A percentile compares a stretch with the other conserved stretches of the same genome.
phyloP scores from a whole-genome alignment of 2,888 invertebrate genomes.

The Diplazon laetatorius region DNA sequence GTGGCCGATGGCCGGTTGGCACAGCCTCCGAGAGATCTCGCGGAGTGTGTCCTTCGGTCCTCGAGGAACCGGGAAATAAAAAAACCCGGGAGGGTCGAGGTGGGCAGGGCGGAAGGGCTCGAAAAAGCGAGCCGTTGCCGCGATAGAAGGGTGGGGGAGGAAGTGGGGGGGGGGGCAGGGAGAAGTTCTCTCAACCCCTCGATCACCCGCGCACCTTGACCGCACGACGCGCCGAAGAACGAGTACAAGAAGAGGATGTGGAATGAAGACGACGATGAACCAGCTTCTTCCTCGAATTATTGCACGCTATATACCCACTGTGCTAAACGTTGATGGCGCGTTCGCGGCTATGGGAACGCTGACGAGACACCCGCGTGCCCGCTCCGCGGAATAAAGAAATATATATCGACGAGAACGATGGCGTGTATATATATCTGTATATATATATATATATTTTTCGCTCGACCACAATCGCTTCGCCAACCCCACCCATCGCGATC shows the following conservation, averaged over 20 bases:
- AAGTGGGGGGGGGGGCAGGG: background rate
- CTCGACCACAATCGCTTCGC: background rate
- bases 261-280: constrained; percentile 46
- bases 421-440: no score
- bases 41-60: constrained; percentile 17
- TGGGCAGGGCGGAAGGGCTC: background rate
- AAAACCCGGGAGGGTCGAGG: constrained; percentile 4
- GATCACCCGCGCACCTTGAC: constrained; percentile 23
- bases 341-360: constrained; percentile 46
- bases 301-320: constrained; percentile 27
- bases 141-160: background rate
- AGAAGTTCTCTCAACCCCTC: background rate
- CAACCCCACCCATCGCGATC: no score
- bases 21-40: no score
- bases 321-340: constrained; percentile 33
- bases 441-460: no score
- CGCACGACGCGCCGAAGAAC: constrained; percentile 38
- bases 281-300: constrained; percentile 51
- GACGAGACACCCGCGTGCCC: constrained; percentile 40
- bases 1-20: background rate
- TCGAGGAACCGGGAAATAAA: constrained; percentile 28
- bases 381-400: background rate
- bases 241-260: constrained; percentile 20
- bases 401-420: no score
- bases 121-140: constrained; percentile 35